Percentiles rank a stretch among this genome's conserved stretches.
phyloP scores from a whole-genome alignment of 1,140 invertebrate genomes.

The Dermatophagoides farinae region DNA sequence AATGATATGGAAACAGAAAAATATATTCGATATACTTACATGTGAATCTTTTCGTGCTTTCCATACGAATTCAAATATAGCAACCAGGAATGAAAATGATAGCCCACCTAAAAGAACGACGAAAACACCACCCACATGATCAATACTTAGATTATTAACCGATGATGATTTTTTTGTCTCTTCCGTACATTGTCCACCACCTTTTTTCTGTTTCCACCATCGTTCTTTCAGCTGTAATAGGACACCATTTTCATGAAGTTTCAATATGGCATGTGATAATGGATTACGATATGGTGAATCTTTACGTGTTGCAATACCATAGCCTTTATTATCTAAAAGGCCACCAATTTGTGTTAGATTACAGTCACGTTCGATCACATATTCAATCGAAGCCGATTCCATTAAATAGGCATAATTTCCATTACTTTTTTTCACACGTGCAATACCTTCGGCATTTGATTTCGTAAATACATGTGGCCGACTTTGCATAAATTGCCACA shows the following conservation, averaged over 20 bases:
- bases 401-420: constrained; percentile 40
- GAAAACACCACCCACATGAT: constrained; percentile 32
- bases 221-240: constrained; percentile 26
- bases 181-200: constrained; percentile 18
- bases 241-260: constrained; percentile 28
- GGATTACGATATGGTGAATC: constrained; percentile 9
- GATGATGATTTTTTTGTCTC: constrained; percentile 17
- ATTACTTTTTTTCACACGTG: constrained; percentile 41
- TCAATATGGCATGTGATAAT: constrained; percentile 27
- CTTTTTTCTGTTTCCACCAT: constrained; percentile 25
- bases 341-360: constrained; percentile 95
- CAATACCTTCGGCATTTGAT: constrained; percentile 58
- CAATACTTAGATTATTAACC: constrained; percentile 21
- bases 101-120: constrained; percentile 30
- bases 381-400: constrained; percentile 95
- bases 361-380: constrained; percentile 81
- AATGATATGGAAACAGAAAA: neutral
- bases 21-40: neutral
- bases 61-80: constrained; percentile 19
- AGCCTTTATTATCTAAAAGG: constrained; percentile 64
- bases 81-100: constrained; percentile 21
- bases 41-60: constrained; percentile 13
- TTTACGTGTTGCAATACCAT: constrained; percentile 24
- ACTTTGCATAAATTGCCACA: constrained; percentile 63
- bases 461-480: constrained; percentile 57